A percentile compares a stretch with the other conserved stretches of the same genome.
phyloP scores from a whole-genome alignment of 2,113 vertebrate species.

The Hemicordylus capensis region DNA sequence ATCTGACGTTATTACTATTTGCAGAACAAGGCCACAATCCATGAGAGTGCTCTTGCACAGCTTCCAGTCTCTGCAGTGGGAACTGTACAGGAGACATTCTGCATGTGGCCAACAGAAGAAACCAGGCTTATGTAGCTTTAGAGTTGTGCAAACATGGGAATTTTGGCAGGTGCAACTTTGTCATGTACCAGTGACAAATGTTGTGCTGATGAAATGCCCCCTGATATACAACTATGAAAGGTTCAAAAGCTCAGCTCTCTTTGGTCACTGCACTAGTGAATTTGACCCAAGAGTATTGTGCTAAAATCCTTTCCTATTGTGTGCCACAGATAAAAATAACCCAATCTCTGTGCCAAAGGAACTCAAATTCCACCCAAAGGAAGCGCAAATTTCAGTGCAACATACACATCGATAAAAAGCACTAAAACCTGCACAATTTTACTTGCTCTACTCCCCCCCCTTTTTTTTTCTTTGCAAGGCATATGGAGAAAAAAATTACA shows the following conservation, averaged over 20 bases:
- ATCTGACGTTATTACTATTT: not conserved
- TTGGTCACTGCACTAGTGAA: not conserved
- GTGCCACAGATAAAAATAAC: too few species aligned
- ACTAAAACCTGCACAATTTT: not conserved
- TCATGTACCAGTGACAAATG: too few species aligned
- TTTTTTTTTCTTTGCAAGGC: not conserved
- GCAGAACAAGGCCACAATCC: not conserved
- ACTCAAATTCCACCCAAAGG: too few species aligned
- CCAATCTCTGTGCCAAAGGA: too few species aligned
- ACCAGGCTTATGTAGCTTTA: not conserved
- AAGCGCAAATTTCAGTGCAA: not conserved
- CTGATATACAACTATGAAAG: too few species aligned
- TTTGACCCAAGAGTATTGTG: not conserved
- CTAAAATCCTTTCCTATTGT: too few species aligned
- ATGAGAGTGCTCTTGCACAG: not conserved
- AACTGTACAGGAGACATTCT: too few species aligned
- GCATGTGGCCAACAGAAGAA: not conserved
- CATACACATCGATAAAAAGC: not conserved
- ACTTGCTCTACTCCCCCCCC: not conserved
- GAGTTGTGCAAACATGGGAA: not conserved
- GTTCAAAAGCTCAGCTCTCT: not conserved
- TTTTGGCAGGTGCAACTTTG: not conserved
- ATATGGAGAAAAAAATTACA: not conserved
- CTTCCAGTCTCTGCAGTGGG: not conserved
- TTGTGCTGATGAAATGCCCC: too few species aligned